Percentiles rank a stretch among this genome's conserved stretches.
phyloP scores from a whole-genome alignment of 2,113 vertebrate genomes.

The Manacus vitellinus region DNA sequence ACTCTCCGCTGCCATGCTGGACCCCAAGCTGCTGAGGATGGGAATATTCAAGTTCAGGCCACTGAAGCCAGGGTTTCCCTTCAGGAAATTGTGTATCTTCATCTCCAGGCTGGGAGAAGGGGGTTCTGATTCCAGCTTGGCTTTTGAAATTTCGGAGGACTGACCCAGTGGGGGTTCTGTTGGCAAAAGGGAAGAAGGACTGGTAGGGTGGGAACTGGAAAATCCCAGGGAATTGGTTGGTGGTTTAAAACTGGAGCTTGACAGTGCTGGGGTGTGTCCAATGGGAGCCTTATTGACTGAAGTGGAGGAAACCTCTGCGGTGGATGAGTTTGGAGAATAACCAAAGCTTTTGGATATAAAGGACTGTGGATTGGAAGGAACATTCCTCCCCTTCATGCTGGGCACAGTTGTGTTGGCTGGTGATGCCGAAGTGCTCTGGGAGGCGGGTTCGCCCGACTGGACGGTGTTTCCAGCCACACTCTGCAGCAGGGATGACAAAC shows the following conservation, averaged over 20 bases:
- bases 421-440: conserved; percentile 69
- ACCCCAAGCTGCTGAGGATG: conserved; percentile 74
- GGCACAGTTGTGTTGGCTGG: conserved; percentile 56
- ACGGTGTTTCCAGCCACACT: conserved; percentile 82
- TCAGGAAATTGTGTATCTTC: conserved; percentile 98
- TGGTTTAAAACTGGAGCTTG: conserved; percentile 73
- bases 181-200: conserved; percentile 66
- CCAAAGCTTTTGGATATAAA: conserved; percentile 73
- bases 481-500: conserved; percentile 91
- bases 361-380: conserved; percentile 61
- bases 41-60: conserved; percentile 87
- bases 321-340: conserved; percentile 78
- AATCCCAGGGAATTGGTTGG: conserved; percentile 73
- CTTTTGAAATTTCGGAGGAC: conserved; percentile 68
- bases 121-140: conserved; percentile 74
- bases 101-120: conserved; percentile 91
- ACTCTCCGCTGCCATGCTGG: conserved; percentile 63
- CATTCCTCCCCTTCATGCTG: conserved; percentile 64
- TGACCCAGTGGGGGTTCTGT: conserved; percentile 72
- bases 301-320: conserved; percentile 79
- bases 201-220: conserved; percentile 56
- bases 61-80: conserved; percentile 94
- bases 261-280: conserved; percentile 61
- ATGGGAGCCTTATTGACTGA: conserved; percentile 77
- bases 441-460: conserved; percentile 54